These are phyloP conservation scores for Philopedon plagiatum DNA, from an alignment of 2,888 invertebrate species.

Conservation along the genomic window DNA sequence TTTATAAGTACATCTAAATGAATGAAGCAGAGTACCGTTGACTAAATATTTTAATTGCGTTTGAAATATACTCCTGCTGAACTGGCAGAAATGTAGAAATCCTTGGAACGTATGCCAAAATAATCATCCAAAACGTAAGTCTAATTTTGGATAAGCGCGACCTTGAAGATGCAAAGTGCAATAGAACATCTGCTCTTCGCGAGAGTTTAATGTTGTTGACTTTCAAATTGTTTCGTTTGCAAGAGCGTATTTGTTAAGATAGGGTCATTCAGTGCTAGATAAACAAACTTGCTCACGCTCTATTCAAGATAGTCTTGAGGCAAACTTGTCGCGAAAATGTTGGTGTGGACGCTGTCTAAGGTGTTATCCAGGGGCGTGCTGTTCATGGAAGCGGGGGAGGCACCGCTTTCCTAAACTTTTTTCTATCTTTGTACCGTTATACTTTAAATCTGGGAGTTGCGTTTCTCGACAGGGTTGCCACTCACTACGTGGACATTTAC, in stretches of 20 bases:
- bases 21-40: conserved; percentile 51
- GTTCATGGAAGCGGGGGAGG: too few species aligned
- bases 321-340: too few species aligned
- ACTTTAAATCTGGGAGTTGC: too few species aligned
- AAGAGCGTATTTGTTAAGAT: background rate
- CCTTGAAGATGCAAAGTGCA: conserved; percentile 66
- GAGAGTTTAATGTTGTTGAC: conserved; percentile 40
- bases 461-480: too few species aligned
- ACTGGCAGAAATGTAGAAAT: conserved; percentile 51
- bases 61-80: conserved; percentile 50
- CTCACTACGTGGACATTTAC: too few species aligned
- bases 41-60: conserved; percentile 59
- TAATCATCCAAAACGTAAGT: conserved; percentile 60
- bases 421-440: too few species aligned
- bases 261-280: background rate
- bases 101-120: conserved; percentile 65
- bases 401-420: too few species aligned
- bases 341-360: too few species aligned
- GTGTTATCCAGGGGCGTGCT: too few species aligned
- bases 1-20: conserved; percentile 27
- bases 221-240: conserved; percentile 22
- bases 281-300: background rate
- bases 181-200: conserved; percentile 63
- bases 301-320: background rate
- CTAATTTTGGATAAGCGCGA: conserved; percentile 62